Conservation (phyloP, 2,888 invertebrate species). For the Pseudanteris insignis region DNA sequence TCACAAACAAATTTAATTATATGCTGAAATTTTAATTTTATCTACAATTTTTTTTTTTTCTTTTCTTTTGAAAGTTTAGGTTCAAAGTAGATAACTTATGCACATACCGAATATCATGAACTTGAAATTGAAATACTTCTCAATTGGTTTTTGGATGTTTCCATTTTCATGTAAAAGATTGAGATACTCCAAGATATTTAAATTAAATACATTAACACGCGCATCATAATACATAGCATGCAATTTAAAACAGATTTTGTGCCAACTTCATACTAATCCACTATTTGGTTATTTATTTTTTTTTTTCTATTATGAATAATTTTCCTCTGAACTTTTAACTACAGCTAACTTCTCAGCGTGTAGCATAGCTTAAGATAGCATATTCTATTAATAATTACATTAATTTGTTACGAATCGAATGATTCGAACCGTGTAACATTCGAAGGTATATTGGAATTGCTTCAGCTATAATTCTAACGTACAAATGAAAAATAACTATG, state of each 20-base stretch:
- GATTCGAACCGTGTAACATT: slow-evolving; percentile 18
- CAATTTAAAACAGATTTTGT: slow-evolving; percentile 21
- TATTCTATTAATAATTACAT: slow-evolving; percentile 26
- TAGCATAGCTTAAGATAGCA: slow-evolving; percentile 33
- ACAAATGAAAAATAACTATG: neutral
- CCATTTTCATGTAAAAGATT: slow-evolving; percentile 32
- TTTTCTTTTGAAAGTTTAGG: slow-evolving; percentile 8
- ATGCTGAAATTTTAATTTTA: no score
- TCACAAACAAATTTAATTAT: no score
- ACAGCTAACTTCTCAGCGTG: slow-evolving; percentile 31
- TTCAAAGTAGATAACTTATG: slow-evolving; percentile 14
- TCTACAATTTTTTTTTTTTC: no score
- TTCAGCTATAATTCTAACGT: slow-evolving; percentile 20
- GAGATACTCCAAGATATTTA: slow-evolving; percentile 16
- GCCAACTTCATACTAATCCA: slow-evolving; percentile 29
- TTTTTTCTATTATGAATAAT: slow-evolving; percentile 8
- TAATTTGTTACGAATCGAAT: slow-evolving; percentile 11
- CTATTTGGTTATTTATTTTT: slow-evolving; percentile 21
- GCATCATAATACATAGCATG: slow-evolving; percentile 34
- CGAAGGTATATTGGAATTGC: slow-evolving; percentile 15
- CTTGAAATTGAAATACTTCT: slow-evolving; percentile 30
- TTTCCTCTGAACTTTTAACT: no score
- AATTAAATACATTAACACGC: slow-evolving; percentile 15
- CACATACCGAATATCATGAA: slow-evolving; percentile 21
- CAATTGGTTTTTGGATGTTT: slow-evolving; percentile 25